Base-by-base conservation (phyloP, 2,113 vertebrate species). In the Illadopsis cleaveri region DNA sequence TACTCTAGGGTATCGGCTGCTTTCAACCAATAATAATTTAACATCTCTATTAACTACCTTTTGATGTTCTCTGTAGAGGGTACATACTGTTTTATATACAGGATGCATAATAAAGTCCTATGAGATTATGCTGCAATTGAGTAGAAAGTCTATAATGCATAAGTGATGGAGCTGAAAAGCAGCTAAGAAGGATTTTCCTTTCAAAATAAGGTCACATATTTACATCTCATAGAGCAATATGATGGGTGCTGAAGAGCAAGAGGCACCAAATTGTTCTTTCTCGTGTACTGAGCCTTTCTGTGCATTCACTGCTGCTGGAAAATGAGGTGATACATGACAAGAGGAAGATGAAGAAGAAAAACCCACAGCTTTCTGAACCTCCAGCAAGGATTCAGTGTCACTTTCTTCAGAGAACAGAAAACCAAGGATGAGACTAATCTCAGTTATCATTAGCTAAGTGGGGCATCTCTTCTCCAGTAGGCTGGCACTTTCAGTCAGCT, bases 11-110 rank as follows among this genome's bases (percentile, higher is more conserved):
- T 86, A 97, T 93, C 25, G 5, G 78, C 56, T 93, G 76, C 96
- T 97, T 98, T 98, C 95, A 96, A 95, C 96, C 96, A 97, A 97
- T 97, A 98, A 97, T 97, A 98, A 97, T 97, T 98, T 97, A 96
- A 96, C 93, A 60, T 97, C 90, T 97, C 96, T 96, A 87, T 96
- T 98, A 97, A 97, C 94, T 96, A 96, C 86, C 79, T 97, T 90
- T 97, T 95, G 86, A 96, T 98, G 89, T 76, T 97, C 70, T 97
- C 85, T 96, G 70, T 84, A 80, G 88, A 97, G 86, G 81, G 75
- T 88, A 89, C 76, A 94, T 56, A 58, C 78, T 95, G 77, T 97
- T 97, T 97, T 96, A 96, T 96, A 95, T 93, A 97, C 94, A 97
- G 92, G 88, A 76, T 73, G 82, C 86, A 89, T 92, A 96, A 96